A percentile compares a stretch with the other conserved stretches of the same genome.
Evolutionary conservation across 2,797 vertebrate species (phyloP).

Genomic region (Macrochelys suwanniensis): DNA sequence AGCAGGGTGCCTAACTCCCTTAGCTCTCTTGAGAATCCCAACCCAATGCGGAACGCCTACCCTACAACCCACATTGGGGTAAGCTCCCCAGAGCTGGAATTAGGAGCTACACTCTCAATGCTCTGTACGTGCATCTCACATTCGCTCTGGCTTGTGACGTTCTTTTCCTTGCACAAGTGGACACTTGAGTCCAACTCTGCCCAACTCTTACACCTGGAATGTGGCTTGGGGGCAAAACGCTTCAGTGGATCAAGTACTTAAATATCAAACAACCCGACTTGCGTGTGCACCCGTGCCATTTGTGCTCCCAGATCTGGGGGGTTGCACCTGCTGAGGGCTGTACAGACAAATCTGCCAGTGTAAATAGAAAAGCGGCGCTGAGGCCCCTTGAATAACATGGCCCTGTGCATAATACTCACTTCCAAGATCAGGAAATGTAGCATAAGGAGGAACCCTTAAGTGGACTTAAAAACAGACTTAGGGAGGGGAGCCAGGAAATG

Average conservation of each 20-base stretch:
- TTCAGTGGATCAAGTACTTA: neutral
- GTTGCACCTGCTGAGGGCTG: neutral
- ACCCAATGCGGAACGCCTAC: neutral
- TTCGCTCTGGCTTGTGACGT: neutral
- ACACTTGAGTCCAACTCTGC: neutral
- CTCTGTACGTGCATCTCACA: neutral
- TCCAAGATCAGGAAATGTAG: neutral
- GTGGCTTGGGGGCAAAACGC: neutral
- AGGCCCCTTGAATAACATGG: neutral
- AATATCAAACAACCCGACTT: neutral
- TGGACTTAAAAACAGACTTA: neutral
- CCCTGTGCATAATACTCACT: neutral
- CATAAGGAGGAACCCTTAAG: neutral
- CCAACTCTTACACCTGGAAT: neutral
- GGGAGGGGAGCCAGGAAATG: conserved; percentile 16
- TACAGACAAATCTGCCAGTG: neutral
- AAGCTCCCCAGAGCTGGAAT: neutral
- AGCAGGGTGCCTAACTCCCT: neutral
- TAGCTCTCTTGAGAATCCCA: neutral
- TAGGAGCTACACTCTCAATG: neutral
- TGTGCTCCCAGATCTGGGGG: neutral
- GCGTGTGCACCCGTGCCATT: neutral
- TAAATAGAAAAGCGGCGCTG: neutral
- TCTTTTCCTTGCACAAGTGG: neutral
- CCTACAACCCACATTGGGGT: neutral